Base-by-base conservation (phyloP, 1,140 invertebrate species). In the Eupristina koningsbergeri region DNA sequence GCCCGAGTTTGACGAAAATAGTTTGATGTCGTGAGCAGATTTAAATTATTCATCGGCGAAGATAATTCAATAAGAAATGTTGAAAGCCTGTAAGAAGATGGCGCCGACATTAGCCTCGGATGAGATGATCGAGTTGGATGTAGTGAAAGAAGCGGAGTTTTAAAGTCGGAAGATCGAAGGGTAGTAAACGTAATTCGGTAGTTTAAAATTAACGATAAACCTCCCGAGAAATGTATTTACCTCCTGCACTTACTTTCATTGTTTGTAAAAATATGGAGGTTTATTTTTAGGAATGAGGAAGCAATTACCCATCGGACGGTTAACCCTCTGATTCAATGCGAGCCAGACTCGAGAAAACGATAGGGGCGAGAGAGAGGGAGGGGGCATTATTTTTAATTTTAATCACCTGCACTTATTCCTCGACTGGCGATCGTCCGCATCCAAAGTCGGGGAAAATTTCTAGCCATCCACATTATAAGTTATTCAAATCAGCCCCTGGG, bases 1-100 rank as follows among this genome's bases (percentile, higher is more conserved):
- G 76, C 67, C 77, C 67, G 78, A 87, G 83, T 87, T 87, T 53
- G 31, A 81, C 76, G 64, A 76, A 73, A 80, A 87, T 86, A 87
- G 82, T 88, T 85, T 73, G 45, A 67, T 61, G 83, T 34, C 63
- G 87, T 86, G 86, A 89, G 88, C 81, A 86, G 75, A 78, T n/a
- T 83, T 87, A 87, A 87, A 89, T 89, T 87, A 88, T 89, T 89
- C 86, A 89, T 87, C 58, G 39, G 39, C 45, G 11, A 76, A 84
- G 85, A 88, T 87, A 87, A 87, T 87, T 87, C 86, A 86, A 86
- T 84, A 88, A 86, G 80, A 75, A 29, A 39, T 50, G 53, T 17
- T 19, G n/a, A 61, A 61, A 61, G 34, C 0, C 22, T 8, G 1
- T 39, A 19, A 34, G 31, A 34, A 39, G 50, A 36, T 11, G 53